phyloP scores from a whole-genome alignment of 2,797 vertebrate genomes.

The Lepidocolaptes lacrymiger region DNA sequence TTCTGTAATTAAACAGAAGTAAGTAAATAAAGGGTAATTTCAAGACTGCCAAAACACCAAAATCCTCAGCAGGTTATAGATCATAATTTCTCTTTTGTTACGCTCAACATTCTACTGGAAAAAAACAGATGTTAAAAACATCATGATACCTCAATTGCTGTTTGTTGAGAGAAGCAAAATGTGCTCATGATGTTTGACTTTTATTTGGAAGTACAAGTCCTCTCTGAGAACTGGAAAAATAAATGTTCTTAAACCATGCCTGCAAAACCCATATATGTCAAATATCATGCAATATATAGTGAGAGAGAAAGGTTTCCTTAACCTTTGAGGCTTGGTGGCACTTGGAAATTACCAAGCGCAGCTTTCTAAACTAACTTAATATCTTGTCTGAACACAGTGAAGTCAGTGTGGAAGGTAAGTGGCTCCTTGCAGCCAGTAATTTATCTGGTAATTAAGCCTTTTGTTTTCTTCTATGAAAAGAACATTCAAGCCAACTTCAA shows the following conservation, averaged over 20 bases:
- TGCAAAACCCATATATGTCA: background rate
- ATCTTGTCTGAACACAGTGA: background rate
- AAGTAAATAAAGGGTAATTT: background rate
- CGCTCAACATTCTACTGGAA: background rate
- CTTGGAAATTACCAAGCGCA: background rate
- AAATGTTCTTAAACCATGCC: background rate
- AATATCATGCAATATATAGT: background rate
- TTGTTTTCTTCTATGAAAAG: background rate
- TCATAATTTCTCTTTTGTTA: background rate
- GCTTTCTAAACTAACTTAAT: background rate
- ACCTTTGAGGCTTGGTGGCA: background rate
- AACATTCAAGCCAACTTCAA: background rate
- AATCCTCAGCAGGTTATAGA: background rate
- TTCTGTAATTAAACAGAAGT: background rate
- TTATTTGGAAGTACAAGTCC: background rate
- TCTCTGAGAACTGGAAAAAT: background rate
- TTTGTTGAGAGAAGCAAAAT: background rate
- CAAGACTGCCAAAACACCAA: background rate
- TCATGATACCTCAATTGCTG: background rate
- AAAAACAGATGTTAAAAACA: background rate
- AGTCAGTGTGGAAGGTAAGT: background rate
- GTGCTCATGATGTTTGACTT: background rate
- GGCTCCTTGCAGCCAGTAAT: background rate
- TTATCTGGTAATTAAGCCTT: background rate
- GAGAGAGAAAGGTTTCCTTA: background rate